Base-by-base conservation (phyloP, 2,113 vertebrate species). In the Pampusana beccarii region DNA sequence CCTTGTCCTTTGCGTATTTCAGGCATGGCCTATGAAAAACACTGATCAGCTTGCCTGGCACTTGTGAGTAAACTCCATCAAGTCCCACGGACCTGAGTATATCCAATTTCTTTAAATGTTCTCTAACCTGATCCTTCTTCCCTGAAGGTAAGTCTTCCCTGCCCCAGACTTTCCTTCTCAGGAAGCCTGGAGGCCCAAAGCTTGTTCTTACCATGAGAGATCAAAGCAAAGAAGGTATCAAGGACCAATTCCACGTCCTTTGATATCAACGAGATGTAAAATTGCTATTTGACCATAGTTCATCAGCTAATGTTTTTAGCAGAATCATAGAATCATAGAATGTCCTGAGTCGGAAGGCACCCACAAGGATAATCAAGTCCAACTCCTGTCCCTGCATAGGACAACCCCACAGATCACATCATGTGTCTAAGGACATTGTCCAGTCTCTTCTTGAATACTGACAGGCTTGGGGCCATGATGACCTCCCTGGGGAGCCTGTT, bases 31-130 rank as follows among this genome's bases (percentile, higher is more conserved):
- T 44, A 3, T 28, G 15, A 34, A 81, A 25, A 58, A 17, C 34
- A 71, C 6, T 21, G 23, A 62, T 8, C 10, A 34, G 7, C 16
- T 74, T 12, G 4, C 8, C 33, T 24, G 58, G 16, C 5, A 31
- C 7, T 67, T 67, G 7, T 33, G 24, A 1, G 4, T 40, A 7
- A 3, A 36, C 6, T 6, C 6, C 3, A 15, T 40, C 5, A 66
- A 38, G 9, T 75, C 17, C 10, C 6, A 17, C 7, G 7, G n/a
- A 50, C 16, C 8, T 34, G 36, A 61, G 6, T 17, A 15, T 26
- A 34, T 38, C 2, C 5, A 46, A 1, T 46, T 72, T 56, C 19
- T 69, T 80, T 83, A 77, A 69, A 42, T 46, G 6, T 42, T 60
- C 26, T 75, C 13, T 62, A 38, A 25, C 7, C 4, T 46, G 3